These are phyloP conservation scores for Paramisgurnus dabryanus DNA, from an alignment of 2,113 vertebrate species.

Conservation along the genomic window DNA sequence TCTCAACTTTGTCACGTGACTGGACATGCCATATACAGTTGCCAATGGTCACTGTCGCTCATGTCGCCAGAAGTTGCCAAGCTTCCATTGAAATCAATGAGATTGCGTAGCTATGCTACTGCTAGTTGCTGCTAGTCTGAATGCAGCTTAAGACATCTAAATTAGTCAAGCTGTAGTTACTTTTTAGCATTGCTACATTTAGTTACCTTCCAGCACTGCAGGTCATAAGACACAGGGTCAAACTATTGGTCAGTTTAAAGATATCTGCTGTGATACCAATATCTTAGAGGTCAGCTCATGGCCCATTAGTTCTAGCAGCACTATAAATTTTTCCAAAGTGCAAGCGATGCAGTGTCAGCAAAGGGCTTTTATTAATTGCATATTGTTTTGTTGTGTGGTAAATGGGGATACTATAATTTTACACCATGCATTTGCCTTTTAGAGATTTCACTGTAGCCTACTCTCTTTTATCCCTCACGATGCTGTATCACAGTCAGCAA, in stretches of 20 bases:
- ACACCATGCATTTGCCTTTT: neutral
- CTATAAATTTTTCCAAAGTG: neutral
- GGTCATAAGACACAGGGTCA: too few relatives aligned
- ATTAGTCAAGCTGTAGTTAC: too few relatives aligned
- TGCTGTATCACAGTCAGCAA: conserved; percentile 21
- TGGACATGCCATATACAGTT: too few relatives aligned
- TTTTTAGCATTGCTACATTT: too few relatives aligned
- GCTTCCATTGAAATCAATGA: too few relatives aligned
- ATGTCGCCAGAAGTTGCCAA: too few relatives aligned
- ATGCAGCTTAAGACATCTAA: too few relatives aligned
- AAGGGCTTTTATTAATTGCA: neutral
- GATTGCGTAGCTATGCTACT: too few relatives aligned
- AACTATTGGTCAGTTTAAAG: neutral
- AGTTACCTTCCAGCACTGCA: too few relatives aligned
- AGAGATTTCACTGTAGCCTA: neutral
- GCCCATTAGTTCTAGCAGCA: neutral
- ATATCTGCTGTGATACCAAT: neutral
- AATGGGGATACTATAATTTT: conserved; percentile 10
- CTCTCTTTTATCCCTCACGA: neutral
- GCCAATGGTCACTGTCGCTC: too few relatives aligned
- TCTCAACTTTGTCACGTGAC: too few relatives aligned
- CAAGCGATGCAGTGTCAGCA: neutral
- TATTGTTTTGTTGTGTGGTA: conserved; percentile 2
- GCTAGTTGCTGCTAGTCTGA: too few relatives aligned
- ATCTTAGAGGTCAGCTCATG: conserved; percentile 1